Evolutionary conservation across 2,888 invertebrate genomes (phyloP), one percentile per base, ranked within the genome.

Genomic region (Seladonia tumulorum): DNA sequence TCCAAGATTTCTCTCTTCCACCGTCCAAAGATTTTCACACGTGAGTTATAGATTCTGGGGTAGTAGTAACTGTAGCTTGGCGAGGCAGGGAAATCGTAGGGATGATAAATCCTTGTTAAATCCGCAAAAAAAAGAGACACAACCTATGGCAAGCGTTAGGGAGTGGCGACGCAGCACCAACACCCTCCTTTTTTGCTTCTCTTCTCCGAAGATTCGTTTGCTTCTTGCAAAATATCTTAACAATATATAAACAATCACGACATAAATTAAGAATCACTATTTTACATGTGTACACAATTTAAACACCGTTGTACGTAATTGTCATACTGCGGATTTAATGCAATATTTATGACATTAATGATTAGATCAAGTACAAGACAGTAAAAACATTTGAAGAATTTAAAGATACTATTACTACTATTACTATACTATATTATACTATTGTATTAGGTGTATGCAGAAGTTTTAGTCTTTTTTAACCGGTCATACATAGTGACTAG

Each of bases 81-180:
- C 75, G 63, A 57, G 74, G 72, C 22, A 47, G 66, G 81, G 72
- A 77, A 63, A 42, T 77, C 66, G 80, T 86, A 84, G 79, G 53
- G 75, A 83, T 83, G 88, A 86, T 90, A 91, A 91, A 91, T 91
- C 91, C 90, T 88, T 82, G 88, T 91, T 90, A 89, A 88, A 90
- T 90, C 90, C 91, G 79, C 35, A 81, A 79, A 84, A 88, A 84
- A 90, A 90, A 47, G 47, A 25, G n/a, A 85, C 85, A 90, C 83
- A 89, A 79, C 45, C 10, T 47, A 39, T 25, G 76, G 57, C 53
- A 66, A 82, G 70, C 47, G 81, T 85, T 47, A 57, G 79, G 76
- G 72, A 81, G n/a, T 66, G 68, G 49, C 70, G 83, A 79, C 76
- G 29, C 53, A 42, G 66, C 49, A 14, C 82, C 22, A 76, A 77